Percentiles rank a stretch among this genome's conserved stretches.
phyloP scores from a whole-genome alignment of 2,888 invertebrate genomes.

The Pammene fasciana region DNA sequence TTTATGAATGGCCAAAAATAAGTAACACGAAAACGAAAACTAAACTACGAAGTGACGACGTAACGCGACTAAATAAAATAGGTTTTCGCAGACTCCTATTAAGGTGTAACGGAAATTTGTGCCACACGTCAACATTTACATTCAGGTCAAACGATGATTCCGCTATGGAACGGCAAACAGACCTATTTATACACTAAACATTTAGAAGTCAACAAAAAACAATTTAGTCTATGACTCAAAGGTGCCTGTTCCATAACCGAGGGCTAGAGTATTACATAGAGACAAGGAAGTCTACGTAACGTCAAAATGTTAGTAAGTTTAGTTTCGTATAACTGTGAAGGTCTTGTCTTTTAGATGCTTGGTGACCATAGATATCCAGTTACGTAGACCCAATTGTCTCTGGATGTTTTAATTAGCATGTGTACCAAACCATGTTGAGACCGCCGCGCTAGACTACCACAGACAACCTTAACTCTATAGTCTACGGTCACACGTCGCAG shows the following conservation, averaged over 20 bases:
- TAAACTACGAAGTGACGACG: constrained; percentile 62
- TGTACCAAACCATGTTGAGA: constrained; percentile 50
- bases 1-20: constrained; percentile 71
- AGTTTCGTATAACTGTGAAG: constrained; percentile 15
- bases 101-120: constrained; percentile 56
- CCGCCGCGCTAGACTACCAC: constrained; percentile 53
- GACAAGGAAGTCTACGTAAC: constrained; percentile 18
- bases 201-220: constrained; percentile 40
- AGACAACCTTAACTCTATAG: constrained; percentile 47
- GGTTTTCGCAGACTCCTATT: constrained; percentile 56
- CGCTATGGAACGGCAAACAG: constrained; percentile 28
- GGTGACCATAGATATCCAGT: constrained; percentile 13
- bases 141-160: constrained; percentile 42
- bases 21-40: constrained; percentile 62
- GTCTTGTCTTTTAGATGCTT: constrained; percentile 29
- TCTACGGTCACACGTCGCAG: constrained; percentile 52
- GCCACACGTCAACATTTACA: constrained; percentile 47
- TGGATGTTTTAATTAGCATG: constrained; percentile 42
- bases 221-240: constrained; percentile 45
- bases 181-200: constrained; percentile 38
- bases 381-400: constrained; percentile 27
- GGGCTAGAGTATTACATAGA: constrained; percentile 47
- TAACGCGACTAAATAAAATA: constrained; percentile 58
- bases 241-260: constrained; percentile 42
- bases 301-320: constrained; percentile 21